phyloP scores from a whole-genome alignment of 1,140 invertebrate species.

The Tetramorium alpestre region DNA sequence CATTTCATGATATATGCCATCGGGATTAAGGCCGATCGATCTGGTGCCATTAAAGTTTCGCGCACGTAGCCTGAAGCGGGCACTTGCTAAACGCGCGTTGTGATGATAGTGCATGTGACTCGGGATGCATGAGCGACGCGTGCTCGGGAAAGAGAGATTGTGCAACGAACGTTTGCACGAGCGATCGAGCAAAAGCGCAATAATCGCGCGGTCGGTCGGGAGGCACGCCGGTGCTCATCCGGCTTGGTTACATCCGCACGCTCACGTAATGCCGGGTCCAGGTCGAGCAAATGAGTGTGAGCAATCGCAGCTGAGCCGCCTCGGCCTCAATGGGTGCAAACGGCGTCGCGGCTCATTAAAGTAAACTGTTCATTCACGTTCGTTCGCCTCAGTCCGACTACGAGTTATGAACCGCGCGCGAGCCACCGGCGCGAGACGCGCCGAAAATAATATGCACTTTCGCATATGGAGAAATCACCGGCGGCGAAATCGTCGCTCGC shows the following conservation, averaged over 20 bases:
- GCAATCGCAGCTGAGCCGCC: too few relatives aligned
- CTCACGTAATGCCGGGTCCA: neutral
- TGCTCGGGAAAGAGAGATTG: constrained; percentile 23
- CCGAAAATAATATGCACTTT: constrained; percentile 46
- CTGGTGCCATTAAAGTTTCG: neutral
- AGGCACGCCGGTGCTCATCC: constrained; percentile 1
- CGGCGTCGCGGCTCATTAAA: neutral
- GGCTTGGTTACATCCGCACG: neutral
- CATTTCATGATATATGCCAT: neutral
- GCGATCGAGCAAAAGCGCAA: constrained; percentile 49
- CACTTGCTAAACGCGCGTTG: neutral
- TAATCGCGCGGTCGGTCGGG: constrained; percentile 17
- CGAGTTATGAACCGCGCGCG: neutral
- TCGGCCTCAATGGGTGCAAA: neutral
- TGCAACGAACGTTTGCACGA: constrained; percentile 31
- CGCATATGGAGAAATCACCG: constrained; percentile 32
- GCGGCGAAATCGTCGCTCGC: neutral
- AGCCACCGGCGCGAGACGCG: constrained; percentile 22
- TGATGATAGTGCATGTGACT: constrained; percentile 9
- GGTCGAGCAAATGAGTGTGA: neutral
- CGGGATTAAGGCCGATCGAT: neutral
- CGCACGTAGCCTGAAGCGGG: neutral
- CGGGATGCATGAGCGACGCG: constrained; percentile 36
- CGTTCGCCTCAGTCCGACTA: neutral
- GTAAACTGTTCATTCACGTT: neutral